phyloP scores from a whole-genome alignment of 2,888 invertebrate genomes.

The Tenthredo scrophulariae region DNA sequence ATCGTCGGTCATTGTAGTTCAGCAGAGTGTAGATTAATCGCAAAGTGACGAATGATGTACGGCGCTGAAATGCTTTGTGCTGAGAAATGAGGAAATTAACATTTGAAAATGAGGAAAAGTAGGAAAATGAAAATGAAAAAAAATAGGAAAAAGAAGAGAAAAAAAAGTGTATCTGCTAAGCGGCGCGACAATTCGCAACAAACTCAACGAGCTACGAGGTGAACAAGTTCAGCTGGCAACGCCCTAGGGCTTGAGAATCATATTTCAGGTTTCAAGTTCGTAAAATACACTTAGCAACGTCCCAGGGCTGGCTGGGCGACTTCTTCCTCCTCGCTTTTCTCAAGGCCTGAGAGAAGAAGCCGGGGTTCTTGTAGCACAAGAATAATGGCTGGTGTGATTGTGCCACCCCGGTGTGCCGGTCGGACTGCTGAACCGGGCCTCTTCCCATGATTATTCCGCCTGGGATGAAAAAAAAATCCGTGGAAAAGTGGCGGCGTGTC shows the following conservation, averaged over 20 bases:
- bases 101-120: not conserved
- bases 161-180: not conserved
- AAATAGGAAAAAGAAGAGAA: not conserved
- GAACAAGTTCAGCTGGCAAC: conserved; percentile 24
- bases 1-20: not conserved
- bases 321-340: conserved; percentile 12
- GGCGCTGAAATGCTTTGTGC: no score
- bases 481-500: conserved; percentile 20
- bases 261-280: conserved; percentile 49
- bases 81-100: not conserved
- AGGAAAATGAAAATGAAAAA: not conserved
- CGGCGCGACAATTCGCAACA: conserved; percentile 23
- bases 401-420: not conserved
- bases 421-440: not conserved
- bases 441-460: conserved; percentile 25
- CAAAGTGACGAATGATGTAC: no score
- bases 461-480: conserved; percentile 2
- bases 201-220: conserved; percentile 14
- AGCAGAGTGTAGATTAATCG: not conserved
- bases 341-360: not conserved
- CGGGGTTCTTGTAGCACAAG: conserved; percentile 9
- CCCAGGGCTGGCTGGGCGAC: not conserved
- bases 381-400: conserved; percentile 26
- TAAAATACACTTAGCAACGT: conserved; percentile 41
- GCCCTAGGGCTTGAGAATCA: conserved; percentile 44